Evolutionary conservation across 2,888 invertebrate species (phyloP).

Genomic region (Seira musarum): DNA sequence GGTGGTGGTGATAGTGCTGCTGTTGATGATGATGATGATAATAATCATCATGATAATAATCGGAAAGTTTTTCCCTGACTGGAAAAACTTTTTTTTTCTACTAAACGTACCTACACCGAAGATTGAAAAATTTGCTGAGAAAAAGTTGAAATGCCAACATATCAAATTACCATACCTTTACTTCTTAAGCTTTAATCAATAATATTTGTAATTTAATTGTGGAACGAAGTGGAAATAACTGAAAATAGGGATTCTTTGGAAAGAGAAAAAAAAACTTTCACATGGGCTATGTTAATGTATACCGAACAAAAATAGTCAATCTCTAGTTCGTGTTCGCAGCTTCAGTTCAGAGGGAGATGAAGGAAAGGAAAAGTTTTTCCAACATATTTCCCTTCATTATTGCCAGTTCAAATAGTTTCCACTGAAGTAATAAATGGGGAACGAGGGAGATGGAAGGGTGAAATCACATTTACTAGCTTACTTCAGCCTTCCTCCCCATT

Average conservation of each 20-base stretch:
- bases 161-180: not conserved
- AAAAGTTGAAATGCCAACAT: not conserved
- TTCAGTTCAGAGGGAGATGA: not conserved
- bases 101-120: too few species aligned
- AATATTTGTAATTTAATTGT: slow-evolving; percentile 19
- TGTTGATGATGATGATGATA: not conserved
- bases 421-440: too few species aligned
- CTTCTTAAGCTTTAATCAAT: not conserved
- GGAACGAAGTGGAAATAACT: not conserved
- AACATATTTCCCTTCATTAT: not conserved
- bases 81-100: too few species aligned
- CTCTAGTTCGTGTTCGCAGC: too few species aligned
- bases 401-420: not conserved
- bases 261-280: too few species aligned
- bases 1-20: not conserved
- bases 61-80: slow-evolving; percentile 3
- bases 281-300: too few species aligned
- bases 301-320: too few species aligned
- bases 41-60: slow-evolving; percentile 14
- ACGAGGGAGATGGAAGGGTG: too few species aligned
- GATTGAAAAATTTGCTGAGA: not conserved
- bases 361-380: not conserved
- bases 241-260: not conserved
- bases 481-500: not conserved
- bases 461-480: not conserved